phyloP scores from a whole-genome alignment of 2,888 invertebrate genomes.

The Dascillus cervinus region DNA sequence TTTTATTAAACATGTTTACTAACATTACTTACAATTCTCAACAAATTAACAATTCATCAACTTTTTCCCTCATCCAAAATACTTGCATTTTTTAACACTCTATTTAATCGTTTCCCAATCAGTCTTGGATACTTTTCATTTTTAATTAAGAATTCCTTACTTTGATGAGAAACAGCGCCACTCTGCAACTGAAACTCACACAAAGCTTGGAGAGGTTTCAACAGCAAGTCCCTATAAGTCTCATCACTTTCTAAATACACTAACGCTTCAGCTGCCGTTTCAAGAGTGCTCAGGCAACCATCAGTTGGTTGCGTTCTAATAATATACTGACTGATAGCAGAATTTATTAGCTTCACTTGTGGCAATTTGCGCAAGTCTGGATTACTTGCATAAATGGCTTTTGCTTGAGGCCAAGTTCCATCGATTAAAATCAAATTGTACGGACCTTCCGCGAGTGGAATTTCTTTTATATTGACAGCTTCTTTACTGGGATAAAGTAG shows the following conservation, averaged over 20 bases:
- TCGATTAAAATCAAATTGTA: slow-evolving; percentile 80
- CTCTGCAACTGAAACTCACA: slow-evolving; percentile 83
- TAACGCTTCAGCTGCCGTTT: slow-evolving; percentile 75
- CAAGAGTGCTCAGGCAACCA: slow-evolving; percentile 83
- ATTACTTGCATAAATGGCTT: slow-evolving; percentile 82
- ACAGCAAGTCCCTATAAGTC: slow-evolving; percentile 56
- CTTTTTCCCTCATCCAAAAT: slow-evolving; percentile 7
- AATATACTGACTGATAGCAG: slow-evolving; percentile 74
- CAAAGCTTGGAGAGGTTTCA: slow-evolving; percentile 72
- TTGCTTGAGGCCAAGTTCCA: slow-evolving; percentile 95
- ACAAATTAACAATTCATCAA: slow-evolving; percentile 1
- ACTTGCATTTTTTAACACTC: slow-evolving; percentile 42
- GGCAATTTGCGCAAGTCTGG: slow-evolving; percentile 62
- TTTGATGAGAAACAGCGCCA: slow-evolving; percentile 90
- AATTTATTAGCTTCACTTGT: slow-evolving; percentile 73
- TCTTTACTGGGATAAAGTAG: slow-evolving; percentile 73
- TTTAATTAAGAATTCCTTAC: slow-evolving; percentile 80
- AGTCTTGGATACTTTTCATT: slow-evolving; percentile 72
- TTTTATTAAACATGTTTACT: too few relatives aligned
- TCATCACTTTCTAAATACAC: slow-evolving; percentile 65
- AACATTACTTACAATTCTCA: slow-evolving; percentile 3
- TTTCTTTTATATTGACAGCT: slow-evolving; percentile 59
- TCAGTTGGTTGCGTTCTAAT: slow-evolving; percentile 92
- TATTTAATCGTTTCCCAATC: slow-evolving; percentile 69
- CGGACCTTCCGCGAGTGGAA: slow-evolving; percentile 41